Base-by-base conservation (phyloP, 2,113 vertebrate species). In the Laticauda laticaudata region DNA sequence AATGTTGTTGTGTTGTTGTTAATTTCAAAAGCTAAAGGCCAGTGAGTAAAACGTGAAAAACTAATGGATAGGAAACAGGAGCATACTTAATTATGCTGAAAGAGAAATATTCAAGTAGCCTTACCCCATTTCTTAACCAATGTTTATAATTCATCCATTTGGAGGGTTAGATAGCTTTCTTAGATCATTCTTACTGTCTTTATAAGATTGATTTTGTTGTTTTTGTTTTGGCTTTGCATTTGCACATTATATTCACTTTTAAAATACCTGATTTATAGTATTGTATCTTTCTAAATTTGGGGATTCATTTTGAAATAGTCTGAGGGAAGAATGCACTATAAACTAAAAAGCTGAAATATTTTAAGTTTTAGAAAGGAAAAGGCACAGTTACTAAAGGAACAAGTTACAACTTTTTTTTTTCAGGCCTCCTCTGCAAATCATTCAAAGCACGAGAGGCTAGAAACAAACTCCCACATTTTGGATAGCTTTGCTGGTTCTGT, bases 321-420 rank as follows among this genome's bases (percentile, higher is more conserved):
- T 97, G 97, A 96, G 89, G 92, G 94, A 96, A 97, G 97, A 81
- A 98, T 98, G 98, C 98, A 98, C 98, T 98, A 98, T 97, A 98
- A 98, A 98, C 96, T 97, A 97, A 97, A 97, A 81, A 96, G 97
- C 96, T 96, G 97, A 98, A 93, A 96, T 96, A 97, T 86, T 97
- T 97, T 96, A 92, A 96, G 96, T 97, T 98, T 98, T 95, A 90
- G 95, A 94, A 94, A 96, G 94, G 96, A 97, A 95, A 95, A 97
- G 95, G 96, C 96, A 97, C 95, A 97, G 92, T 96, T 18, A 0
- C 43, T 85, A 91, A 95, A 95, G 89, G 94, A 95, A 94, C 93
- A 95, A 64, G 48, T 93, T 96, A 95, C 93, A 88, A 69, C 89
- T 34, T 94, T 93, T 94, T 94, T 21, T 92, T 93, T 20, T n/a